Percentiles rank a stretch among this genome's conserved stretches.
Evolutionary conservation across 2,797 vertebrate species (phyloP).

Genomic region (Malurus leucopterus): DNA sequence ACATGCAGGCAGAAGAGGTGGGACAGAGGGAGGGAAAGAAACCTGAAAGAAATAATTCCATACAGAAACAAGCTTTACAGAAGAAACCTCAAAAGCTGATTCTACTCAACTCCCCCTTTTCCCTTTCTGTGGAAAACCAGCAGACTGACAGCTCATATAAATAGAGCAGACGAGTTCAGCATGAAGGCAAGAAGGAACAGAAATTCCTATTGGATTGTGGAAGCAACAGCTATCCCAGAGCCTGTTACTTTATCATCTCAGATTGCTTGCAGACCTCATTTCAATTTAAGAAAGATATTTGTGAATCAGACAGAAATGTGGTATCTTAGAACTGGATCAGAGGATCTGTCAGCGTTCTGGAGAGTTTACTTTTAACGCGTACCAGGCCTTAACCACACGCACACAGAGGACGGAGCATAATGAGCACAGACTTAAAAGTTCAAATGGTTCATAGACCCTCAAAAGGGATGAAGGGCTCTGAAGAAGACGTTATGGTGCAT

Average conservation of each 20-base stretch:
- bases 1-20: not conserved
- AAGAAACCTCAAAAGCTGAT: not conserved
- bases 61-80: not conserved
- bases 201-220: not conserved
- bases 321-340: not conserved
- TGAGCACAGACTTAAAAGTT: constrained; percentile 22
- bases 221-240: not conserved
- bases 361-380: not conserved
- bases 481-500: constrained; percentile 32
- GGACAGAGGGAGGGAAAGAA: not conserved
- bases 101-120: not conserved
- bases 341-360: not conserved
- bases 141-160: not conserved
- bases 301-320: not conserved
- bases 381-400: not conserved
- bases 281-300: not conserved
- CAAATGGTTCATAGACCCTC: constrained; percentile 29
- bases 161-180: not conserved
- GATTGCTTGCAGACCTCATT: not conserved
- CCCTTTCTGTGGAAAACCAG: not conserved
- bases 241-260: not conserved
- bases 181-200: not conserved
- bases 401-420: constrained; percentile 1
- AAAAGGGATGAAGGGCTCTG: constrained; percentile 31
- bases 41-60: not conserved